These are phyloP conservation scores for Hyposoter dolosus DNA, from an alignment of 2,888 invertebrate species.

Conservation along the genomic window DNA sequence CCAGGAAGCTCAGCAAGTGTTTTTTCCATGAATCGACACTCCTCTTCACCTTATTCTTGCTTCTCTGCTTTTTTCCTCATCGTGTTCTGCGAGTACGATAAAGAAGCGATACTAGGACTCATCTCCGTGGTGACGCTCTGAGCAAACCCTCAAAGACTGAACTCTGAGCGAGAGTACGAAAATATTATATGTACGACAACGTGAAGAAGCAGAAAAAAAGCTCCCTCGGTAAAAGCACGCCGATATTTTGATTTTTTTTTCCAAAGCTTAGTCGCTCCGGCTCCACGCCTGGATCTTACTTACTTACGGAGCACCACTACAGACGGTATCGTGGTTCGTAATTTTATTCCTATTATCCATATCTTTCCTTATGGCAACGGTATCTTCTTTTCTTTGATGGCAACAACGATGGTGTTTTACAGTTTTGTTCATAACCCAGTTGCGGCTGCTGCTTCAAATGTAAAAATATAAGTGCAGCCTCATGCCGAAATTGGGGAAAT, in stretches of 20 bases:
- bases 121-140: constrained; percentile 46
- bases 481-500: neutral
- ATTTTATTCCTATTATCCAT: constrained; percentile 76
- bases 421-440: constrained; percentile 41
- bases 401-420: constrained; percentile 39
- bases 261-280: constrained; percentile 45
- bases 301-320: constrained; percentile 43
- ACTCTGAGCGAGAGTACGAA: constrained; percentile 11
- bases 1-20: constrained; percentile 65
- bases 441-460: constrained; percentile 37
- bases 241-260: constrained; percentile 67
- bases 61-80: constrained; percentile 44
- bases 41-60: constrained; percentile 37
- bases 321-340: constrained; percentile 72
- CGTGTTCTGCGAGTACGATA: constrained; percentile 46
- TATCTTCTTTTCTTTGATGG: neutral
- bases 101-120: constrained; percentile 62
- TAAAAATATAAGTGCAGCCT: neutral
- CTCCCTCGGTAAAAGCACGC: constrained; percentile 38
- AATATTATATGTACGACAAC: constrained; percentile 26
- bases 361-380: constrained; percentile 58
- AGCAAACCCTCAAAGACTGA: constrained; percentile 50
- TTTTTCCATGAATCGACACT: constrained; percentile 60
- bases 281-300: constrained; percentile 29
- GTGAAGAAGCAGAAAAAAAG: constrained; percentile 29